Evolutionary conservation across 37 sponge, comb jelly and placozoan genomes (phyloP), one percentile per base, ranked within the genome.

Genomic region (Eunapius fragilis): DNA sequence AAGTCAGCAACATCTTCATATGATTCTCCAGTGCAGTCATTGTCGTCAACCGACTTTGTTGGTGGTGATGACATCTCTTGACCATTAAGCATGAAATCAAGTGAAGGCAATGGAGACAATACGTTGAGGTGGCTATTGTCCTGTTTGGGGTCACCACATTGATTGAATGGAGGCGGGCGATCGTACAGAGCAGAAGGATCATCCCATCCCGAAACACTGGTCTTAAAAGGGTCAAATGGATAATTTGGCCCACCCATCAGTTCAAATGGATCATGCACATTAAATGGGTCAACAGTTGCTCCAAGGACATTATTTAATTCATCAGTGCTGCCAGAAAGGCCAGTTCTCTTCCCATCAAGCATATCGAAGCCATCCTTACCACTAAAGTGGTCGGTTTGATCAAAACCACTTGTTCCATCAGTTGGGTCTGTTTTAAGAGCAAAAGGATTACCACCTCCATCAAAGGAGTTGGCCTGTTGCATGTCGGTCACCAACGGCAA

Each of bases 131-230:
- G 10, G 25, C 17, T 27, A 37, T 38, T 7, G n/a, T 37, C 6
- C 19, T 6, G 10, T n/a, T 33, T 26, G 27, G 12, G 3, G 5
- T 26, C 25, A 26, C 25, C 13, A 36, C 26, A 19, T 19, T 58
- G 58, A 58, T 17, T 58, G 58, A 2, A 19, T 0, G 74, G 69
- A 3, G 71, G 83, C 11, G 87, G 87, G 0, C 32, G 31, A 50
- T 91, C 91, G 25, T 91, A 91, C 4, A 91, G 73, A 1, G 83
- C 79, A 23, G 28, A 25, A 0, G 87, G 82, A 31, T 91, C 79
- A 28, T 78, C 78, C 87, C 87, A 91, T 34, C 22, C 22, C 1
- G 58, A 2, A 58, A 58, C 58, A 11, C 58, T 11, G 58, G 17
- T 58, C 7, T 58, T 58, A 58, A 58, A 58, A 58, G 58, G 58